Evolutionary conservation across 2,888 invertebrate species (phyloP).

Genomic region (Athrips mouffetella): DNA sequence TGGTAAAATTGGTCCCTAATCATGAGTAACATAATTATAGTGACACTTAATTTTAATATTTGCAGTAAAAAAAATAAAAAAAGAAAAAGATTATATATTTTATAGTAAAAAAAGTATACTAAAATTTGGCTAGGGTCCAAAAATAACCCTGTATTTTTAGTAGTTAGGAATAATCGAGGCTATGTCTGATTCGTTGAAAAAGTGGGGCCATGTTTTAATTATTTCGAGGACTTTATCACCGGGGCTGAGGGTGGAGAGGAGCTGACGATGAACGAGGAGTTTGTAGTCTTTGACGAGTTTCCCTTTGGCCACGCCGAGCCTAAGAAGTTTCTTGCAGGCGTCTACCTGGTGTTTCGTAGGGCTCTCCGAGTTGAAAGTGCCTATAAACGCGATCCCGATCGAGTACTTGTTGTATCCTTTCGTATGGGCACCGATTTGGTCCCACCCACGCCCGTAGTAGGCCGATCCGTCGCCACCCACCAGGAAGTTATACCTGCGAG

Average conservation of each 20-base stretch:
- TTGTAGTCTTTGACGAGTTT: conserved; percentile 82
- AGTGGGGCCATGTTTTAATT: conserved; percentile 84
- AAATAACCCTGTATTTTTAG: no score
- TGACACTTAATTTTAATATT: no score
- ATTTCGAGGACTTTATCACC: conserved; percentile 81
- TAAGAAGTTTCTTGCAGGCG: conserved; percentile 80
- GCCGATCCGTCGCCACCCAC: conserved; percentile 88
- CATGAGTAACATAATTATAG: no score
- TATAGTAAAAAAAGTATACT: no score
- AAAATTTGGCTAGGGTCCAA: no score
- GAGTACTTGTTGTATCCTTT: conserved; percentile 81
- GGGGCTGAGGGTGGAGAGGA: conserved; percentile 82
- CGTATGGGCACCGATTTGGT: conserved; percentile 83
- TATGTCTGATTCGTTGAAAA: conserved; percentile 49
- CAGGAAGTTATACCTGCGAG: conserved; percentile 88
- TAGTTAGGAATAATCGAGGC: conserved; percentile 46
- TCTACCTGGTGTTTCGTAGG: conserved; percentile 76
- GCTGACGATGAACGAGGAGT: conserved; percentile 82
- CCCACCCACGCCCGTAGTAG: conserved; percentile 87
- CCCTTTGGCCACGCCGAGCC: conserved; percentile 78
- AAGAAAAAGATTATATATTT: no score
- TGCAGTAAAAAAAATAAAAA: no score
- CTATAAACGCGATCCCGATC: conserved; percentile 85
- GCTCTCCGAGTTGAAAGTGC: conserved; percentile 79
- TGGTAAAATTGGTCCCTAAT: no score